Conservation (phyloP, 2,888 invertebrate species). For the Lamellibrachia columna region DNA sequence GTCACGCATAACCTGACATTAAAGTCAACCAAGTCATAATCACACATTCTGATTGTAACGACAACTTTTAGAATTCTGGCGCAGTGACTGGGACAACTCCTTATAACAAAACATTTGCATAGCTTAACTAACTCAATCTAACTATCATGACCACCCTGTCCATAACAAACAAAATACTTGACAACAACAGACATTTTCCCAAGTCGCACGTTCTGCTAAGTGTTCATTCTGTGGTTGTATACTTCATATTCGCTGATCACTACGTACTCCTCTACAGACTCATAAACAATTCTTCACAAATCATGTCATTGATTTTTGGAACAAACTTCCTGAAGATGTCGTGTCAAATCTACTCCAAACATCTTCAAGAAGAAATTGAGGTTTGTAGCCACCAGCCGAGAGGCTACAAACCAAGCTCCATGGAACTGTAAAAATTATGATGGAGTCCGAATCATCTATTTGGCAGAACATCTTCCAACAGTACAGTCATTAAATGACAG, state of each 20-base stretch:
- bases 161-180: neutral
- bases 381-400: too few relatives aligned
- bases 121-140: neutral
- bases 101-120: neutral
- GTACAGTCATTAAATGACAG: neutral
- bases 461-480: neutral
- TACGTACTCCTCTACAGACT: too few relatives aligned
- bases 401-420: too few relatives aligned
- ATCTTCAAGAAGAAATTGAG: too few relatives aligned
- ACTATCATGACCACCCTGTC: neutral
- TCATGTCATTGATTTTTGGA: too few relatives aligned
- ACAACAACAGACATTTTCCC: neutral
- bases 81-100: neutral
- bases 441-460: neutral
- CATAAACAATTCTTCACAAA: too few relatives aligned
- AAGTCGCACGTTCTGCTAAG: neutral
- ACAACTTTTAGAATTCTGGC: neutral
- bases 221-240: neutral
- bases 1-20: neutral
- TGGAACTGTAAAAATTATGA: neutral
- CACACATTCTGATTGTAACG: neutral
- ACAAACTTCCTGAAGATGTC: too few relatives aligned
- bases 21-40: neutral
- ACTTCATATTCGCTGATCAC: neutral
- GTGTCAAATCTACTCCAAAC: too few relatives aligned